Evolutionary conservation across 2,888 invertebrate genomes (phyloP), one percentile per base, ranked within the genome.

Genomic region (Spisula solida): DNA sequence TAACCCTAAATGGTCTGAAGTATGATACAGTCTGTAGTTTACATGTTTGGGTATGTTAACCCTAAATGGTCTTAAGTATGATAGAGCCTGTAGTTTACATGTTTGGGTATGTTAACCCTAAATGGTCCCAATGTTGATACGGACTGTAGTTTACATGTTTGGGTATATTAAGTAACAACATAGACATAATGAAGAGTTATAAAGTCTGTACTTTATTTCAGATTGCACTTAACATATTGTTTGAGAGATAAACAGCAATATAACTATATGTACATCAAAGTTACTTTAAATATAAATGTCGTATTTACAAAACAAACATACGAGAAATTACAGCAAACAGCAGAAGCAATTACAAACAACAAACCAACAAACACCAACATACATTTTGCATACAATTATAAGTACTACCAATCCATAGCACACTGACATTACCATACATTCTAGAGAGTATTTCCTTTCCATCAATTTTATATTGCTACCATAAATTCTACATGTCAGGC

Each of bases 231-330:
- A 25, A 25, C 6, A 20, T 60, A 60, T 60, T 66, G 60, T 66
- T 25, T 66, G 60, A 66, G 25, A 66, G 60, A 66, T 12, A 66
- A 66, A n/a, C 60, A 66, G 25, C 60, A 66, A 66, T 66, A 66
- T 66, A 25, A 25, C 25, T 66, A 66, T 66, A 66, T 66, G 25
- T 66, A 66, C 60, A 66, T 66, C 60, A 66, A 66, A 66, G 60
- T 25, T 66, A 66, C 60, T 25, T 66, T 66, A 66, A 66, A 66
- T 66, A 66, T 66, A 66, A 66, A 25, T 66, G 60, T 66, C 2
- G 25, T 66, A 66, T 66, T 66, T 66, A 66, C 60, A 66, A n/a
- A 66, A 66, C 60, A 60, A 60, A 60, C 60, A 66, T 66, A 66
- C 25, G 25, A 66, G 60, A 66, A 25, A 25, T 25, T 0, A 66